These are phyloP conservation scores for Pongo abelii DNA, from an alignment of 2,113 vertebrate genomes.

Conservation along the genomic window DNA sequence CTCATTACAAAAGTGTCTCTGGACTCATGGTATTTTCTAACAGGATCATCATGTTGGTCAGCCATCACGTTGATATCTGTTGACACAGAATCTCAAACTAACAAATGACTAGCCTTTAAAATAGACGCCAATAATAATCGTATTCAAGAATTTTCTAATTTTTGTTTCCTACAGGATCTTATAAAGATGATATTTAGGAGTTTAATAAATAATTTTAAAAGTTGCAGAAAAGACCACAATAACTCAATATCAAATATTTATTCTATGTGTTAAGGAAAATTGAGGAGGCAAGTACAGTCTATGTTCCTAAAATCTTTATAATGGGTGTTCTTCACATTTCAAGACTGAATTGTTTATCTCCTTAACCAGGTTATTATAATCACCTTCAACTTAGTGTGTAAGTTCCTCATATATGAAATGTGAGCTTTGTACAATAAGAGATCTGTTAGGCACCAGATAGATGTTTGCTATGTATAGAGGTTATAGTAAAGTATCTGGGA, in stretches of 20 bases:
- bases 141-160: constrained; percentile 32
- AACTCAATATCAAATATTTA: neutral
- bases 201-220: neutral
- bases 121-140: neutral
- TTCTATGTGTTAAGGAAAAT: neutral
- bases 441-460: neutral
- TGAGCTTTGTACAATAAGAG: neutral
- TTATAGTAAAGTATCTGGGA: neutral
- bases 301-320: neutral
- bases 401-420: neutral
- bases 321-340: neutral
- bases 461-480: neutral
- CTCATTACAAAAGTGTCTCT: constrained; percentile 55
- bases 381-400: neutral
- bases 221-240: neutral
- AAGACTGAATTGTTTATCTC: neutral
- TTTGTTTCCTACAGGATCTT: neutral
- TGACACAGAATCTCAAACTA: neutral
- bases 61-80: neutral
- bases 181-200: neutral
- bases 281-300: neutral
- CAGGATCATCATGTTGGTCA: neutral
- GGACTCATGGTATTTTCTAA: constrained; percentile 58
- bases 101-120: neutral
- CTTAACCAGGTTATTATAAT: neutral